These are phyloP conservation scores for Macroramphosus scolopax DNA, from an alignment of 2,797 vertebrate species.

Conservation along the genomic window DNA sequence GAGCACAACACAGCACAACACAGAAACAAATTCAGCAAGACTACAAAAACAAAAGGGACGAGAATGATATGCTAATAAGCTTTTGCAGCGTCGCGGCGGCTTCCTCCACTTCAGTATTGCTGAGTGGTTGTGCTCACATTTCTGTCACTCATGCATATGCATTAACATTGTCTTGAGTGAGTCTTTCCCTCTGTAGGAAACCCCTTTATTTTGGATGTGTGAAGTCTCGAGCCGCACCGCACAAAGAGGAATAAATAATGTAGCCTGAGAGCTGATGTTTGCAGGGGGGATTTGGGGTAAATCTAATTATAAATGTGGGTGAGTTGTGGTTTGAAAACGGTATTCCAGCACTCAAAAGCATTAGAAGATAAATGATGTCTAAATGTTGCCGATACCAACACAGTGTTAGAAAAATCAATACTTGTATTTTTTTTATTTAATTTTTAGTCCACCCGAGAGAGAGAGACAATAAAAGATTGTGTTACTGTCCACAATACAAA, in stretches of 20 bases:
- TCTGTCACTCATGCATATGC: constrained; percentile 41
- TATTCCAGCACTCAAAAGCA: constrained; percentile 7
- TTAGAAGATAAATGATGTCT: constrained; percentile 32
- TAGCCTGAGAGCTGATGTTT: no score
- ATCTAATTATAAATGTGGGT: constrained; percentile 24
- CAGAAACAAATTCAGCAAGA: constrained; percentile 31
- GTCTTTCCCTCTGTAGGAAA: constrained; percentile 37
- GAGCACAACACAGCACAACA: constrained; percentile 17
- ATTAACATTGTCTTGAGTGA: constrained; percentile 37
- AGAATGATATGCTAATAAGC: constrained; percentile 29
- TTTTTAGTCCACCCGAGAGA: constrained; percentile 12
- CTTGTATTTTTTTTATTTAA: constrained; percentile 2
- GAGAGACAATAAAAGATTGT: constrained; percentile 15
- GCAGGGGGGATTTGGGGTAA: no score
- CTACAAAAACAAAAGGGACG: constrained; percentile 2
- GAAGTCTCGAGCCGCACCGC: constrained; percentile 14
- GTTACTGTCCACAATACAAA: neutral
- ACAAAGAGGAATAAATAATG: constrained; percentile 7
- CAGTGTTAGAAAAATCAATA: constrained; percentile 31
- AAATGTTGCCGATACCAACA: no score
- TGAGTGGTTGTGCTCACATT: constrained; percentile 29
- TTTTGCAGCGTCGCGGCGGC: constrained; percentile 10
- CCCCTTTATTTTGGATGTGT: constrained; percentile 26
- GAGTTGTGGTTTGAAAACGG: no score
- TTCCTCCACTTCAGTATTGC: constrained; percentile 38